Conservation (phyloP, 2,888 invertebrate species). For the Trichogramma dendrolimi region DNA sequence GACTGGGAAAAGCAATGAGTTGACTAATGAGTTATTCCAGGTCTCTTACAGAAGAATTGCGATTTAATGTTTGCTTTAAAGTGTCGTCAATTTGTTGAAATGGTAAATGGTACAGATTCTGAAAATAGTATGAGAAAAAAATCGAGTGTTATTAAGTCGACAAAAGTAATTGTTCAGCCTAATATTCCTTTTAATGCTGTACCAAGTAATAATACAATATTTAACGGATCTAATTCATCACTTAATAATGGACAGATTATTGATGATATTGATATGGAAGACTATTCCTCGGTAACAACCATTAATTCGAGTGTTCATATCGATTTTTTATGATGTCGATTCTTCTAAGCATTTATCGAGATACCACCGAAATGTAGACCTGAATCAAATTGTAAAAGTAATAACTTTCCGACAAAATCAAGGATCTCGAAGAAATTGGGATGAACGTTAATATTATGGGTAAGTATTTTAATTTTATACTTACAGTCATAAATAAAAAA, state of each 20-base stretch:
- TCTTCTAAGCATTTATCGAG: no score
- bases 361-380: no score
- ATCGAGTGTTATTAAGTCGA: slow-evolving; percentile 81
- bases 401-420: no score
- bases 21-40: slow-evolving; percentile 84
- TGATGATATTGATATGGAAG: slow-evolving; percentile 58
- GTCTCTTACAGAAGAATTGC: slow-evolving; percentile 84
- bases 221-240: slow-evolving; percentile 53
- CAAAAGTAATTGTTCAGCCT: slow-evolving; percentile 53
- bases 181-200: no score
- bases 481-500: no score
- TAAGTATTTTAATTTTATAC: no score
- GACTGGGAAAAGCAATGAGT: slow-evolving; percentile 93
- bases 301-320: no score
- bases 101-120: slow-evolving; percentile 89
- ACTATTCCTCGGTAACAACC: slow-evolving; percentile 30
- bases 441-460: no score
- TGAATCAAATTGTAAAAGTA: no score
- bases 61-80: slow-evolving; percentile 93
- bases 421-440: no score
- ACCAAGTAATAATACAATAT: slow-evolving; percentile 48
- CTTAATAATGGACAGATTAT: slow-evolving; percentile 47
- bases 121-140: slow-evolving; percentile 56
- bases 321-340: no score
- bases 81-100: slow-evolving; percentile 97